Base-by-base conservation (phyloP, 2,797 vertebrate genomes). In the Danio kyathit region DNA sequence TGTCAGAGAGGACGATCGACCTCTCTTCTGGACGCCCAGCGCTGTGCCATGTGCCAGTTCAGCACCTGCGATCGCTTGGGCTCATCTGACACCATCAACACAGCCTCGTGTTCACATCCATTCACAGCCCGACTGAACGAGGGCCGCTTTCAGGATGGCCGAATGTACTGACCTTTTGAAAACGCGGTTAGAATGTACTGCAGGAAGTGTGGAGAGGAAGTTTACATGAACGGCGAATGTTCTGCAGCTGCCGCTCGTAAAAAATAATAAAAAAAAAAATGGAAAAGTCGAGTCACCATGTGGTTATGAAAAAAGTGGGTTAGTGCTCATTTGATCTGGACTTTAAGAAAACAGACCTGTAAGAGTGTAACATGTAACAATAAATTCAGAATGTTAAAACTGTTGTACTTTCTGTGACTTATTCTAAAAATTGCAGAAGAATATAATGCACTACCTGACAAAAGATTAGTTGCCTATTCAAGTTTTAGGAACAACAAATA, bases 41-140 rank as follows among this genome's bases (percentile, higher is more conserved):
- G 13, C 70, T 69, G 49, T 61, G 88, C 87, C 91, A 91, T 83
- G 85, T 89, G 91, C 72, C 80, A 38, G 29, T 86, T 46, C 79
- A 89, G 86, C 86, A 90, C 80, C 87, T 88, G 88, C 54, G 73
- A 63, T 57, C 3, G 14, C 43, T 13, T 59, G 29, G 10, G 60
- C 29, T 21, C 70, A 56, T 52, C 56, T 19, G 67, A 74, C 63
- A 54, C 29, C 82, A 75, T 44, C 69, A 49, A n/a, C n/a, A 56
- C 29, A 6, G 19, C 48, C 76, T 54, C 29, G 48, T 70, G 63
- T 48, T 13, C 57, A 48, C 63, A 60, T 61, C 17, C 44, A 74
- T 69, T 79, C 75, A 51, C 19, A 11, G 69, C 19, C 38, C 17
- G 29, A 79, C 54, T 74, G 76, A 79, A 73, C 66, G 46, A 40